phyloP scores from a whole-genome alignment of 2,797 vertebrate species.

The Simalia tracyae region DNA sequence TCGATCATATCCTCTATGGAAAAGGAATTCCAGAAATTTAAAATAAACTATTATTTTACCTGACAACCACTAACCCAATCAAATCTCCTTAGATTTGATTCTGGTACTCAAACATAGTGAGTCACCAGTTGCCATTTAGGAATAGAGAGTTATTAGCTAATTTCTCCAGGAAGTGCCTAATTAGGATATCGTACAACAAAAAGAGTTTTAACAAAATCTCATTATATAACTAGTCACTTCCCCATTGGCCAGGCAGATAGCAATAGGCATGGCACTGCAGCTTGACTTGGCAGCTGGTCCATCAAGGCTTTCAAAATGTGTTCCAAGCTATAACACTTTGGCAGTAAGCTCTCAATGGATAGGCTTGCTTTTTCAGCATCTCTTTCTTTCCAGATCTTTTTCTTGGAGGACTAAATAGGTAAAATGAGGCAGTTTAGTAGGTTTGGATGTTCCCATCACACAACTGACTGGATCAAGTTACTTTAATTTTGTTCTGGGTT shows the following conservation, averaged over 20 bases:
- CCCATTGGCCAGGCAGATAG: neutral
- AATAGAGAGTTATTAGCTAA: neutral
- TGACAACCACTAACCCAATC: too few species aligned
- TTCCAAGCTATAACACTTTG: neutral
- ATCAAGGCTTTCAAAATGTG: neutral
- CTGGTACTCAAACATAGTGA: neutral
- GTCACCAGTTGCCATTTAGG: neutral
- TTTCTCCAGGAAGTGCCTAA: neutral
- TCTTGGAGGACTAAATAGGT: neutral
- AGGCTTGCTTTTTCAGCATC: neutral
- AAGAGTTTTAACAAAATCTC: neutral
- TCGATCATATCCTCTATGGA: neutral
- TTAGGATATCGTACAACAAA: neutral
- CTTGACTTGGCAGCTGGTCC: neutral
- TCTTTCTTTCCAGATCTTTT: neutral
- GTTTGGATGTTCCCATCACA: neutral
- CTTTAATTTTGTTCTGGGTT: neutral
- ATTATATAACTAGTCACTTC: neutral
- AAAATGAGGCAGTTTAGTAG: neutral
- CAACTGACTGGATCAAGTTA: neutral
- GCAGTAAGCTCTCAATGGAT: neutral
- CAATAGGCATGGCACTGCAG: neutral
- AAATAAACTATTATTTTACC: neutral
- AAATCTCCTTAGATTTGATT: neutral
- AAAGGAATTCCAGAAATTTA: neutral